Base-by-base conservation (phyloP, 2,888 invertebrate species). In the Gandaritis pyraliata region DNA sequence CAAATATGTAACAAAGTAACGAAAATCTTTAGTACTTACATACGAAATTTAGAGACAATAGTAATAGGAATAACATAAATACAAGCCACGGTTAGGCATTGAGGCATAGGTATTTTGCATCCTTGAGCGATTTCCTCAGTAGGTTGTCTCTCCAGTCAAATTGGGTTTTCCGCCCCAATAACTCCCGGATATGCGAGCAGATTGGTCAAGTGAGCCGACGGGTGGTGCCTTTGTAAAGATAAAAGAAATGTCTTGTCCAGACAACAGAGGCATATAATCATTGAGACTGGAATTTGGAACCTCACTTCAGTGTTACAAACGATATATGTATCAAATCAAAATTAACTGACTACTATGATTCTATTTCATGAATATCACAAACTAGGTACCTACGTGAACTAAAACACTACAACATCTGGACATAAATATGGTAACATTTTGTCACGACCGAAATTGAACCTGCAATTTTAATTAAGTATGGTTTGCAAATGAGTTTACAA, bases 91-190 rank as follows among this genome's bases (percentile, higher is more conserved):
- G 3, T 23, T 23, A n/a, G 11, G 8, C 1, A 29, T 47, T 10
- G 47, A 30, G n/a, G n/a, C n/a, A 12, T n/a, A 18, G 23, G 29
- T 29, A 29, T 18, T 38, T 16, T n/a, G 50, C 38, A 50, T 50
- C 18, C 38, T 50, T 50, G 18, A 50, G 8, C 6, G n/a, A 38
- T 38, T 50, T 38, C 18, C 7, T n/a, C 36, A 43, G 49, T 30
- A 18, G 23, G 12, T 57, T 55, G 61, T 68, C 60, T 67, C 61
- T 49, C 48, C 53, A 46, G 51, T 54, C 53, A 57, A 65, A 72
- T 69, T 68, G 64, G 57, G 62, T 62, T 64, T 68, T 69, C 65
- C 67, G 66, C 64, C 58, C 65, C 61, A 58, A 65, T 67, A 67
- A 70, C 52, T 64, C 38, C 36, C 51, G 65, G 61, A 68, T 58